phyloP scores from a whole-genome alignment of 2,113 vertebrate genomes.

The Leuciscus idus region DNA sequence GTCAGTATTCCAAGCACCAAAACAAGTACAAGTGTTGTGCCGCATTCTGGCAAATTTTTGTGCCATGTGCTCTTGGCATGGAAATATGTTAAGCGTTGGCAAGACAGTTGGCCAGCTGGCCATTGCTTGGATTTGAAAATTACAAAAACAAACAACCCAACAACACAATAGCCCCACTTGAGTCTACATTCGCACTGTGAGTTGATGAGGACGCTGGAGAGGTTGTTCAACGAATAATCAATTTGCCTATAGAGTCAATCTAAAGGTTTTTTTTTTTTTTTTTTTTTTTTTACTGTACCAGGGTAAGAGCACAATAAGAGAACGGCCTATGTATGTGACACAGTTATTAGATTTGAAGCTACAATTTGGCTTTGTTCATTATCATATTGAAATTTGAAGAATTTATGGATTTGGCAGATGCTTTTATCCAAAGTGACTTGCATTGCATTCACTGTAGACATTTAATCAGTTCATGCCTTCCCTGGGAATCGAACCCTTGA shows the following conservation, averaged over 20 bases:
- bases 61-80: slow-evolving; percentile 60
- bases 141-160: slow-evolving; percentile 61
- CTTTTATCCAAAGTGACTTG: not conserved
- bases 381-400: not conserved
- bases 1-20: slow-evolving; percentile 60
- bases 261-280: not conserved
- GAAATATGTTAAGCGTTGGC: slow-evolving; percentile 59
- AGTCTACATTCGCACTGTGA: slow-evolving; percentile 40
- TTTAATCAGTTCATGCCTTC: not conserved
- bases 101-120: slow-evolving; percentile 57
- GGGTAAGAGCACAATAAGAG: not conserved
- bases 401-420: not conserved
- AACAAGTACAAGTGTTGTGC: slow-evolving; percentile 57
- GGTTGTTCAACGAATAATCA: not conserved
- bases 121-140: slow-evolving; percentile 55
- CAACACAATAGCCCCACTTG: slow-evolving; percentile 47
- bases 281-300: not conserved
- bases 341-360: not conserved
- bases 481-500: not conserved
- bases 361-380: not conserved
- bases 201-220: not conserved
- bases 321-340: not conserved
- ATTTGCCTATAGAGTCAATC: slow-evolving; percentile 1
- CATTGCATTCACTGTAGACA: not conserved
- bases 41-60: slow-evolving; percentile 52